Evolutionary conservation across 2,888 invertebrate species (phyloP).

Genomic region (Papilio protenor): DNA sequence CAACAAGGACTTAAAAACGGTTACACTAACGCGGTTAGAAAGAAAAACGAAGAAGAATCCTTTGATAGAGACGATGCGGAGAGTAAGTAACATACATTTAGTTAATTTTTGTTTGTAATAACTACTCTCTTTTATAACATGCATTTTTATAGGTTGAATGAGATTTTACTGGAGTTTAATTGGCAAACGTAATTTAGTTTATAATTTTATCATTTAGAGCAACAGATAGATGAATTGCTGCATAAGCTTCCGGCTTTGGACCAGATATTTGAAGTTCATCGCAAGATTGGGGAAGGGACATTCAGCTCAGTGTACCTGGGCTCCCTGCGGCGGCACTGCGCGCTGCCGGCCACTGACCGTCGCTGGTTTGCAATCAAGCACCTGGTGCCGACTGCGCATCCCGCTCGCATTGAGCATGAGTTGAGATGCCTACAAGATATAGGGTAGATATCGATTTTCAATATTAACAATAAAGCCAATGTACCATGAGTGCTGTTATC

Average conservation of each 20-base stretch:
- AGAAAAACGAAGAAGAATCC: slow-evolving; percentile 62
- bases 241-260: slow-evolving; percentile 85
- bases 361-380: slow-evolving; percentile 93
- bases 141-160: neutral
- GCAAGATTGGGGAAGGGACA: slow-evolving; percentile 92
- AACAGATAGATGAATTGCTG: slow-evolving; percentile 74
- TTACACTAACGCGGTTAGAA: slow-evolving; percentile 61
- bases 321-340: slow-evolving; percentile 82
- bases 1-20: slow-evolving; percentile 63
- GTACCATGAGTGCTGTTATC: neutral
- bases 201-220: slow-evolving; percentile 57
- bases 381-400: slow-evolving; percentile 94
- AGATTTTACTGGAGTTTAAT: neutral
- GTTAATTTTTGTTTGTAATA: slow-evolving; percentile 1
- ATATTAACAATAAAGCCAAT: neutral
- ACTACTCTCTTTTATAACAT: neutral
- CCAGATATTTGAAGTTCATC: slow-evolving; percentile 86
- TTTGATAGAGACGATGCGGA: slow-evolving; percentile 68
- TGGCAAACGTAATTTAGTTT: neutral
- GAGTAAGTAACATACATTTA: slow-evolving; percentile 61
- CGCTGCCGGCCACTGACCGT: slow-evolving; percentile 69
- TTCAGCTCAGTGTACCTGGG: slow-evolving; percentile 95
- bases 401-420: slow-evolving; percentile 91
- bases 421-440: slow-evolving; percentile 90
- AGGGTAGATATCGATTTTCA: slow-evolving; percentile 80